phyloP scores from a whole-genome alignment of 1,140 invertebrate genomes.

The Hydropsyche tenuis region DNA sequence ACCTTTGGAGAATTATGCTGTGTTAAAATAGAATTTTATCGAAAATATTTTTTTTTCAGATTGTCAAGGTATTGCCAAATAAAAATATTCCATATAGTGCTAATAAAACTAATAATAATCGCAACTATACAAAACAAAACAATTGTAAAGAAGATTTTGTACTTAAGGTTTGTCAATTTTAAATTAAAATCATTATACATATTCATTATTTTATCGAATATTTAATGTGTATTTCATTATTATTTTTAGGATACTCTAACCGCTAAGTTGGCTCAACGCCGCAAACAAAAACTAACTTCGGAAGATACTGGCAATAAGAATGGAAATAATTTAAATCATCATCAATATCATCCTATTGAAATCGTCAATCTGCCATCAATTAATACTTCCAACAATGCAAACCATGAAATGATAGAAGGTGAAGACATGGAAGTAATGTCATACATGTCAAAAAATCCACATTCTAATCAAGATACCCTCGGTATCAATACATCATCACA shows the following conservation, averaged over 20 bases:
- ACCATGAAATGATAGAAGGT: slow-evolving; percentile 17
- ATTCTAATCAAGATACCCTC: too few relatives aligned
- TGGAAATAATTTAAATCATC: slow-evolving; percentile 4
- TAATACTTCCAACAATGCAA: not conserved
- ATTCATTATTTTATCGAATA: not conserved
- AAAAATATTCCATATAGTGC: not conserved
- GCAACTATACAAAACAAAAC: slow-evolving; percentile 11
- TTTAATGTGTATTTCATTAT: slow-evolving; percentile 1
- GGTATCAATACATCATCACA: too few relatives aligned
- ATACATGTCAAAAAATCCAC: slow-evolving; percentile 7
- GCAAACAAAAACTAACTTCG: slow-evolving; percentile 2
- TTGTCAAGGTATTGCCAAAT: not conserved
- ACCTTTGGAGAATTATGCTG: too few relatives aligned
- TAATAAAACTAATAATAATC: slow-evolving; percentile 2
- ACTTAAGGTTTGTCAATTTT: not conserved
- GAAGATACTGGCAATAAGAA: slow-evolving; percentile 15
- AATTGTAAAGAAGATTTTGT: not conserved
- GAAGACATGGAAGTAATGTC: slow-evolving; percentile 44
- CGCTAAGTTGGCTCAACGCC: slow-evolving; percentile 16
- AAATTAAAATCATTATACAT: not conserved
- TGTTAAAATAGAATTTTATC: not conserved
- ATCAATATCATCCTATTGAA: slow-evolving; percentile 3
- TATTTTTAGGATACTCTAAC: slow-evolving; percentile 21
- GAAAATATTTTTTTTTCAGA: slow-evolving; percentile 22
- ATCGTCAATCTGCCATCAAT: not conserved